Evolutionary conservation across 1,140 invertebrate genomes (phyloP).

Genomic region (Plectrocnemia conspersa): DNA sequence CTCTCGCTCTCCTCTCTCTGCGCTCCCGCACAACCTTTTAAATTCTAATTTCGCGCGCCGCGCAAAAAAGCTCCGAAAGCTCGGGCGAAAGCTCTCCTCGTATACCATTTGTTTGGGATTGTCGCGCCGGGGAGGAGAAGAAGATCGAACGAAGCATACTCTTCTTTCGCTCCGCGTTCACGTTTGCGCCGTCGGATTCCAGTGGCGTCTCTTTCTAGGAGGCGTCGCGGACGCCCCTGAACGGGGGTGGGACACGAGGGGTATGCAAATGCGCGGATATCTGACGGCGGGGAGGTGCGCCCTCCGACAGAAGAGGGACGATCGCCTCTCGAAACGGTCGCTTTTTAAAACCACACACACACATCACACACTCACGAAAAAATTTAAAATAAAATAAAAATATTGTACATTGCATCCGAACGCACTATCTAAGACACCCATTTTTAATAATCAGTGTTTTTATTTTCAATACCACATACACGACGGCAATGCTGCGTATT

Average conservation of each 20-base stretch:
- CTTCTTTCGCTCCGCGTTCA: constrained; percentile 9
- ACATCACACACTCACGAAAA: not conserved
- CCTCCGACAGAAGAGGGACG: constrained; percentile 31
- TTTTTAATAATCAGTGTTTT: no score
- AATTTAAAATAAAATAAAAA: not conserved
- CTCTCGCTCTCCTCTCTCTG: constrained; percentile 8
- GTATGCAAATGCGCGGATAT: constrained; percentile 36
- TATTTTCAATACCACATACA: no score
- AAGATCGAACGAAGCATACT: constrained; percentile 2
- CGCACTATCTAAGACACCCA: no score
- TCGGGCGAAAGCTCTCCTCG: constrained; percentile 8
- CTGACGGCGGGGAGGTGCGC: constrained; percentile 18
- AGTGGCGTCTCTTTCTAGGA: constrained; percentile 25
- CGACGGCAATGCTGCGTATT: no score
- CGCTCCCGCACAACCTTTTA: constrained; percentile 27
- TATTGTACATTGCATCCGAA: not conserved
- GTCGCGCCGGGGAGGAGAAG: constrained; percentile 22
- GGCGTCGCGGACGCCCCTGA: constrained; percentile 4
- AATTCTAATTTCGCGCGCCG: constrained; percentile 34
- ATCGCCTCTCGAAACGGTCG: constrained; percentile 35
- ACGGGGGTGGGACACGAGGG: constrained; percentile 21
- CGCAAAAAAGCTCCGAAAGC: constrained; percentile 27
- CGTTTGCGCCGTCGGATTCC: constrained; percentile 3
- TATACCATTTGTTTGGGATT: constrained; percentile 29
- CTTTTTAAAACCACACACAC: constrained; percentile 22